Conservation (phyloP, 2,797 vertebrate genomes). For the Crossoptilon crossoptilon region DNA sequence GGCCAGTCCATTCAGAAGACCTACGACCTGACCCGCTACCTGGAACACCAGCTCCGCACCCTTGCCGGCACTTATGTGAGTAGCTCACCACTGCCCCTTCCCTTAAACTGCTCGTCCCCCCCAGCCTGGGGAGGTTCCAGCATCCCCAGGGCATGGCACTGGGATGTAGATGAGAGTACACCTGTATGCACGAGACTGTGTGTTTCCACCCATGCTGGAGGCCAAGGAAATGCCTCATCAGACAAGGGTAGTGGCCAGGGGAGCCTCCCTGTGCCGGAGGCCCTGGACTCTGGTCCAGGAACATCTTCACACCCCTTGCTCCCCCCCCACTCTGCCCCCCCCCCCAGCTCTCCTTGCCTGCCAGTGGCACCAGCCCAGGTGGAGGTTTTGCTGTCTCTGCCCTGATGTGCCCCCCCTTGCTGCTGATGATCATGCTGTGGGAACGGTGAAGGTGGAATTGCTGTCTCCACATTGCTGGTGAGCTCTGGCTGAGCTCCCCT, state of each 20-base stretch:
- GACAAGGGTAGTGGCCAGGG: background rate
- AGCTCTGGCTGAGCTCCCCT: too few relatives aligned
- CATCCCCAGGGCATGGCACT: background rate
- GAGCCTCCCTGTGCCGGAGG: background rate
- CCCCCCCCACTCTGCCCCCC: background rate
- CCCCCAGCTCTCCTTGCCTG: background rate
- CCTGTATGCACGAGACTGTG: background rate
- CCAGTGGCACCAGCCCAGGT: background rate
- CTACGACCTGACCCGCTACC: conserved; percentile 96
- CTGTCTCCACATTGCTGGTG: too few relatives aligned
- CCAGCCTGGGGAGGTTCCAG: too few relatives aligned
- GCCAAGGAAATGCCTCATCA: background rate
- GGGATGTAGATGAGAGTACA: background rate
- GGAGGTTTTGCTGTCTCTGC: background rate
- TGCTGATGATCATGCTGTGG: background rate
- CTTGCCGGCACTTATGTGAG: conserved; percentile 96
- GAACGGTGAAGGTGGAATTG: background rate
- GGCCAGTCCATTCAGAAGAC: conserved; percentile 93
- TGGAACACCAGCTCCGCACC: conserved; percentile 96
- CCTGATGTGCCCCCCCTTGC: background rate
- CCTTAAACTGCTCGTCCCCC: too few relatives aligned
- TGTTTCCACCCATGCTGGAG: background rate
- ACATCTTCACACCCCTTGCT: background rate
- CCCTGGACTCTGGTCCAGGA: background rate
- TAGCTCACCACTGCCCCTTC: background rate